Base-by-base conservation (phyloP, 2,797 vertebrate species). In the Sylvilagus floridanus region DNA sequence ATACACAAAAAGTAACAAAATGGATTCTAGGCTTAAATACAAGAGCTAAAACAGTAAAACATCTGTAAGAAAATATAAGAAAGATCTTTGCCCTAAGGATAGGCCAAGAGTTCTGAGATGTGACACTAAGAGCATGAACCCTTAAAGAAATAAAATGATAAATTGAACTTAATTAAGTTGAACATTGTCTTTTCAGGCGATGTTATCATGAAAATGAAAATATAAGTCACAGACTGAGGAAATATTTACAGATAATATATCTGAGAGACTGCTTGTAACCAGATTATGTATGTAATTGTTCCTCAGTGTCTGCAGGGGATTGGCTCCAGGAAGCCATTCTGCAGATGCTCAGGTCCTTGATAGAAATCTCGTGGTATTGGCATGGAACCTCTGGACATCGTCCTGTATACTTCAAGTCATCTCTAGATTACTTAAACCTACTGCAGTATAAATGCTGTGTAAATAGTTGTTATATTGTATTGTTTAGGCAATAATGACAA, bases 81-180 rank as follows among this genome's bases (percentile, higher is more conserved):
- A 79, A 35, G 65, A 21, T 79, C 50, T 72, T 16, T 63, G 12
- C 4, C 10, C 19, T 65, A 32, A 21, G 28, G 9, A 14, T 69
- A 37, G 47, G 35, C 26, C n/a, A 12, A 62, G 54, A 81, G 35
- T 87, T 92, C 63, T 84, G 92, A 82, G 37, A 17, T 75, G 35
- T 11, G 75, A 37, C 6, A 83, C 7, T 21, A 83, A 66, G 82
- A 71, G 6, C 62, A 57, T 89, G 32, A 81, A 7, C 10, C n/a
- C 22, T 68, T 30, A 83, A 91, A 78, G 30, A 73, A 88, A 92
- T 91, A 85, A 77, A 19, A 32, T 73, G 16, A n/a, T 85, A 52
- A 72, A 62, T 66, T 86, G 30, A 77, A 88, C 52, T 95, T 90
- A 9, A 65, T 84, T 90, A 69, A 82, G 79, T 66, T 90, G 73